Percentiles rank a stretch among this genome's conserved stretches.
Conservation (phyloP, 2,888 invertebrate species). For the Pristionchus exspectatus region DNA sequence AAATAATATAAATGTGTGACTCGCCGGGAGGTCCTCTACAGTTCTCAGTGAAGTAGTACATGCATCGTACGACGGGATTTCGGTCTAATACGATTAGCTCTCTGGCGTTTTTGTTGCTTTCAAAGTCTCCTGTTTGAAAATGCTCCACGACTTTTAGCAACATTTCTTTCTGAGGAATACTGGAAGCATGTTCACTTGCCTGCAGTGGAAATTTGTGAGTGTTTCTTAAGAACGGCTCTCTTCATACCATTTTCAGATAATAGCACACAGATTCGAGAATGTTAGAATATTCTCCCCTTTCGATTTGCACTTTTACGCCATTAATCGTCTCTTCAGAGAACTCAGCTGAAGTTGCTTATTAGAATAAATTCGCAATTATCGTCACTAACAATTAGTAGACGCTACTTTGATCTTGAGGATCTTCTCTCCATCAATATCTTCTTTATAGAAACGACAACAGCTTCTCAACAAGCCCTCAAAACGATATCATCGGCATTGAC, state of each 20-base stretch:
- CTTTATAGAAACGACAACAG: constrained; percentile 88
- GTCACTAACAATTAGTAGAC: neutral
- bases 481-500: no score
- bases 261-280: constrained; percentile 86
- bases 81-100: neutral
- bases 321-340: constrained; percentile 63
- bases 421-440: constrained; percentile 81
- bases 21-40: neutral
- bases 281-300: constrained; percentile 81
- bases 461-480: constrained; percentile 82
- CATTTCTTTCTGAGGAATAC: constrained; percentile 84
- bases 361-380: neutral
- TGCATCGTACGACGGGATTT: neutral
- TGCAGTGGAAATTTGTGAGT: constrained; percentile 8
- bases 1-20: neutral
- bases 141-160: constrained; percentile 87
- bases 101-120: neutral
- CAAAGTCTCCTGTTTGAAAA: neutral
- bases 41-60: neutral
- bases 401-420: constrained; percentile 81
- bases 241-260: constrained; percentile 85
- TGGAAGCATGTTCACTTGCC: constrained; percentile 66
- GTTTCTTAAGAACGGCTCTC: neutral
- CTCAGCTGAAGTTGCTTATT: no score
- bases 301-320: constrained; percentile 75